Conservation (phyloP, 2,888 invertebrate species). For the Glaucopsyche alexis region DNA sequence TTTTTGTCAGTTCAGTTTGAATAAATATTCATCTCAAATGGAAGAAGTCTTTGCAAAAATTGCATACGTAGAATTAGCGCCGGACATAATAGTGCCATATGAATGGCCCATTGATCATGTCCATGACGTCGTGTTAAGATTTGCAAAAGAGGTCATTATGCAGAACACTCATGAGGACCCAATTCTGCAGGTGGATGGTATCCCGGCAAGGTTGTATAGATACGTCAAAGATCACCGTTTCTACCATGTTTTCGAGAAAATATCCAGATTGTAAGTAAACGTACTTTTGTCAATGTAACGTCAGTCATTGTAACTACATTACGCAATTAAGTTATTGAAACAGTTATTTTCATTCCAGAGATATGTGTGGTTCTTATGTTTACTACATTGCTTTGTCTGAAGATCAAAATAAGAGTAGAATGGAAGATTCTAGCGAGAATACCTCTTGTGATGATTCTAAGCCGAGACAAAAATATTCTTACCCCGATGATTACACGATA, state of each 20-base stretch:
- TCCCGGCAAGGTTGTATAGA: constrained; percentile 1
- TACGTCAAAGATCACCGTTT: not conserved
- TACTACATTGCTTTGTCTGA: not conserved
- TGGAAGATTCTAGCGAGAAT: not conserved
- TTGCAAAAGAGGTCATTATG: not conserved
- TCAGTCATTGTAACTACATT: not conserved
- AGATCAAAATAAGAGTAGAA: constrained; percentile 1
- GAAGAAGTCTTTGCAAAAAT: not conserved
- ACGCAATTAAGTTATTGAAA: not conserved
- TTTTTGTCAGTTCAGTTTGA: too few species aligned
- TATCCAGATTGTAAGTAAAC: constrained; percentile 6
- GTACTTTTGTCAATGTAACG: not conserved
- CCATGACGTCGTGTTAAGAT: constrained; percentile 6
- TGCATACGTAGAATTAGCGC: not conserved
- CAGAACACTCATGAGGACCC: not conserved
- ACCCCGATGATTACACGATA: not conserved
- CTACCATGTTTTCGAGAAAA: constrained; percentile 17
- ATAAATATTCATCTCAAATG: too few species aligned
- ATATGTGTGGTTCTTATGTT: constrained; percentile 10
- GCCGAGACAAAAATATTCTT: not conserved
- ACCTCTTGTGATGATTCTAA: constrained; percentile 6
- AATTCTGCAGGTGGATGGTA: constrained; percentile 10
- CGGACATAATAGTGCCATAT: not conserved
- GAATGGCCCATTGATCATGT: constrained; percentile 3
- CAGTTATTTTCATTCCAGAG: not conserved